A percentile compares a stretch with the other conserved stretches of the same genome.
These are phyloP conservation scores for Physocephala rufipes DNA, from an alignment of 2,888 invertebrate species.

Conservation along the genomic window DNA sequence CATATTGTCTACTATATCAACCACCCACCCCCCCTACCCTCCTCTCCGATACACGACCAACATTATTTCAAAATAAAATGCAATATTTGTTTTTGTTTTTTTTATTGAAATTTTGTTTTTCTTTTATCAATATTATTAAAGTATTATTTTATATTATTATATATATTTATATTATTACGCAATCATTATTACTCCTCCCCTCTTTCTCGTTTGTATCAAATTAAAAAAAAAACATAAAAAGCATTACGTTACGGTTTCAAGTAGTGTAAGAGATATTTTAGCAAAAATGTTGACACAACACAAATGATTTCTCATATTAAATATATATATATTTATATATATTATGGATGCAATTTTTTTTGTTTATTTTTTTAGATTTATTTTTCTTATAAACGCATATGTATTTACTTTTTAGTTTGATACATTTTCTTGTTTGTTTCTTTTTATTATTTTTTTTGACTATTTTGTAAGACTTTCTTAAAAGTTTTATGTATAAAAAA, in stretches of 20 bases:
- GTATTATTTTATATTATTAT: slow-evolving; percentile 47
- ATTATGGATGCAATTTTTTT: slow-evolving; percentile 47
- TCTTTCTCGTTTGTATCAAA: slow-evolving; percentile 36
- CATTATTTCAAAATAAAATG: not conserved
- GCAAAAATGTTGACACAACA: slow-evolving; percentile 51
- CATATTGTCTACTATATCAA: too few species aligned
- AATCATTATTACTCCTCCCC: slow-evolving; percentile 38
- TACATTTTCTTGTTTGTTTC: slow-evolving; percentile 38
- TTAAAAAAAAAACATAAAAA: slow-evolving; percentile 41
- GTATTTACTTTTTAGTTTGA: slow-evolving; percentile 26
- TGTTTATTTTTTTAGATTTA: slow-evolving; percentile 44
- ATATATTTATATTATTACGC: slow-evolving; percentile 39
- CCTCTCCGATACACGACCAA: too few species aligned
- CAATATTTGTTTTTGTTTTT: slow-evolving; percentile 14
- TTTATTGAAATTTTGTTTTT: slow-evolving; percentile 46
- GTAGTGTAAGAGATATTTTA: slow-evolving; percentile 44
- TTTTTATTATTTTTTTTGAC: slow-evolving; percentile 1
- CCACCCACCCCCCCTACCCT: too few species aligned
- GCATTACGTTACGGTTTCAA: slow-evolving; percentile 41
- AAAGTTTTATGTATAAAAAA: not conserved
- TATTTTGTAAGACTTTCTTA: slow-evolving; percentile 14
- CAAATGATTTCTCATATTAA: slow-evolving; percentile 40
- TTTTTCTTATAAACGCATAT: slow-evolving; percentile 45
- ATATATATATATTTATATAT: slow-evolving; percentile 43
- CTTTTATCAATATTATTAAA: slow-evolving; percentile 57